Evolutionary conservation across 2,888 invertebrate species (phyloP), one percentile per base, ranked within the genome.

Genomic region (Synanthedon andrenaeformis): DNA sequence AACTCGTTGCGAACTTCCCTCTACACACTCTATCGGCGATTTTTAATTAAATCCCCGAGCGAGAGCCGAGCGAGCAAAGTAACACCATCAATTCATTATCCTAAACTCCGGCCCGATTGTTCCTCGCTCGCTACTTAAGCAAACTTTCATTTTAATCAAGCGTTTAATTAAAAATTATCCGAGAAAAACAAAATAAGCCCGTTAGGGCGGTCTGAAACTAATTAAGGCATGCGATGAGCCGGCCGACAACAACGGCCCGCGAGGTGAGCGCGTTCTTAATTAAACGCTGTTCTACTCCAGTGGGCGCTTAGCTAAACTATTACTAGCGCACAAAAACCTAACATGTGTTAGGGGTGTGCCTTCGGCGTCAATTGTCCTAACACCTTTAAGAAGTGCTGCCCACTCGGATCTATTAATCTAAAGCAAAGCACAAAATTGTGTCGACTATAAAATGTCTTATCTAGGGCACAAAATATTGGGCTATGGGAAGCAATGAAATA

Each of bases 81-180:
- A 85, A 86, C 87, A 85, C 86, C 85, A 87, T 86, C 85, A 87
- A 87, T 87, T 86, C 86, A 87, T 86, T 87, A 87, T 85, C 85
- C 87, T 86, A 86, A 87, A 86, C 87, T 87, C 85, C 70, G 76
- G 77, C 82, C 79, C 84, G 85, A 87, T 86, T 86, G 85, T 86
- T 86, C 82, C 81, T 78, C 82, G 85, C 79, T 80, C 82, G 85
- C 82, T 86, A 87, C 87, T 87, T 87, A 86, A 82, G 83, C 85
- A 85, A 87, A 87, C 86, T 87, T 86, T 87, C 84, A 87, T 87
- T 87, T 87, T 87, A 86, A 87, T 87, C 87, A 87, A 86, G 85
- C 87, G 83, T 87, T 86, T 87, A 87, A 87, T 87, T 87, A 86
- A 87, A 87, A 87, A 87, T 87, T 87, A 86, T 85, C 85, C 82